Base-by-base conservation (phyloP, 2,113 vertebrate species). In the Etia nguti region DNA sequence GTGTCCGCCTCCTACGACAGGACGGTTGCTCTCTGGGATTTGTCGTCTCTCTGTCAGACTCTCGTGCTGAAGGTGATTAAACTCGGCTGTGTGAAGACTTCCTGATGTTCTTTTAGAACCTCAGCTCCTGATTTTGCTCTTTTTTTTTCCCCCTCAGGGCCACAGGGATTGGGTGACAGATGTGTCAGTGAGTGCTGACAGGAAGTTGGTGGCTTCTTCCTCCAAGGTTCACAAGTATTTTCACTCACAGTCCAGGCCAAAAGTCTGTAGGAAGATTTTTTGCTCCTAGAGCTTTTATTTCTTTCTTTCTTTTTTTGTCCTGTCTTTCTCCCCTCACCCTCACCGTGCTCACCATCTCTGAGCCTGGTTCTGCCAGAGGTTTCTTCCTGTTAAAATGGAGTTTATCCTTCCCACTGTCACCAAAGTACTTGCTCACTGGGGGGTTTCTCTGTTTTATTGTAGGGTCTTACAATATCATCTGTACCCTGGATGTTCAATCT, bases 101-200 rank as follows among this genome's bases (percentile, higher is more conserved):
- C 8, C 8, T 26, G 13, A 48, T 73, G 38, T 26, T 70, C n/a
- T 16, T 43, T 24, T 46, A 26, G 22, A 43, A 13, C 15, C 15
- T 29, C 26, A 48, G 26, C 41, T 29, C 15, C 38, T 29, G 22
- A 11, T 26, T 77, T 20, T 50, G 9, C 41, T 65, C 12, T 36
- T n/a, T 0, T 6, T n/a, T 36, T n/a, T 0, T 6, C 59, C 29
- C 38, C 41, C 87, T 11, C 80, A 98, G 97, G 97, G 97, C 22
- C 97, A 98, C 54, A n/a, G 18, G 22, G 96, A 96, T 79, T 97
- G 97, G 97, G 97, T 97, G 82, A 97, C 92, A 54, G 96, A 97
- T 77, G 95, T 97, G 52, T 95, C 94, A 1, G 18, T 97, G 46
- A 96, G 96, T n/a, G 89, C 80, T 13, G 90, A 94, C 91, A 96